A percentile compares a stretch with the other conserved stretches of the same genome.
Evolutionary conservation across 2,797 vertebrate species (phyloP).

Genomic region (Nasua narica): DNA sequence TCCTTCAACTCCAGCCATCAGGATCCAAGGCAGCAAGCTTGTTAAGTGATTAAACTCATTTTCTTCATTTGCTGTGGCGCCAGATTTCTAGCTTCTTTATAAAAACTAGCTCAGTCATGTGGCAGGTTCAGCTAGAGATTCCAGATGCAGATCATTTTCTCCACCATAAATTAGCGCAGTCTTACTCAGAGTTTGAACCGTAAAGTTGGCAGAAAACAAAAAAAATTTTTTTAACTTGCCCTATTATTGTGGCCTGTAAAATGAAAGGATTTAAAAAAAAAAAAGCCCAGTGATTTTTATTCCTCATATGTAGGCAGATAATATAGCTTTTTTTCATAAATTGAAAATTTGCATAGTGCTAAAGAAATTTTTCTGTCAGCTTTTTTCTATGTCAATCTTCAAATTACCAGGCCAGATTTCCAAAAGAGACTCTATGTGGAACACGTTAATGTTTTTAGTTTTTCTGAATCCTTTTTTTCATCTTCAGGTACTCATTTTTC

Average conservation of each 20-base stretch:
- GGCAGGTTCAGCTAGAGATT: conserved; percentile 82
- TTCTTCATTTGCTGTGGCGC: conserved; percentile 89
- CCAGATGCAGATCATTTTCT: conserved; percentile 85
- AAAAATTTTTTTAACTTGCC: conserved; percentile 8
- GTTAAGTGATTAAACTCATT: conserved; percentile 88
- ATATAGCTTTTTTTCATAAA: conserved; percentile 51
- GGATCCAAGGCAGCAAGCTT: conserved; percentile 85
- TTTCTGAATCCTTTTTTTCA: not conserved
- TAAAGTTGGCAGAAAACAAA: conserved; percentile 51
- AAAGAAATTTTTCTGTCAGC: conserved; percentile 17
- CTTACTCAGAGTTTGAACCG: conserved; percentile 68
- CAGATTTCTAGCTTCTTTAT: conserved; percentile 89
- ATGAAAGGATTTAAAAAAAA: not conserved
- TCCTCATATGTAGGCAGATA: not conserved
- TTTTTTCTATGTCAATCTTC: not conserved
- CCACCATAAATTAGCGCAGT: conserved; percentile 81
- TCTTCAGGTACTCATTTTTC: conserved; percentile 32
- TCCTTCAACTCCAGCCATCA: conserved; percentile 85
- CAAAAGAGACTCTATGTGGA: not conserved
- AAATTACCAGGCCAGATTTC: not conserved
- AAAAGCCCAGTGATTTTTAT: not conserved
- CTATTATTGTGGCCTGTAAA: conserved; percentile 24
- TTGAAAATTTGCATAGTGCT: not conserved
- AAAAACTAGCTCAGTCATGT: conserved; percentile 85
- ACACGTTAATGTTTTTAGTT: conserved; percentile 5